These are phyloP conservation scores for Eupristina koningsbergeri DNA, from an alignment of 1,140 invertebrate genomes.

Conservation along the genomic window DNA sequence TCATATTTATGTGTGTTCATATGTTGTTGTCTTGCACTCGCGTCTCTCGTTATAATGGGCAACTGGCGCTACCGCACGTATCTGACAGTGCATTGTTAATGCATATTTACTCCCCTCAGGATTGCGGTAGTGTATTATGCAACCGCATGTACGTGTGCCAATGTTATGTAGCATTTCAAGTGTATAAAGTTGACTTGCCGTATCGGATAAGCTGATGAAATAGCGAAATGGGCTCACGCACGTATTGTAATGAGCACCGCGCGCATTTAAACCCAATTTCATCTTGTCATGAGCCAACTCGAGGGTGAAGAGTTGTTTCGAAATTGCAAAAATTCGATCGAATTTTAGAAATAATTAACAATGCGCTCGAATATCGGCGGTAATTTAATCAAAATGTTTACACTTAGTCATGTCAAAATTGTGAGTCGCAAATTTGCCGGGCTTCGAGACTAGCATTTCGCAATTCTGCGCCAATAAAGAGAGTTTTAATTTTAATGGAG, in stretches of 20 bases:
- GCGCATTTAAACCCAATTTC: not conserved
- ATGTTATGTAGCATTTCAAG: not conserved
- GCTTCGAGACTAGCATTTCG: too few relatives aligned
- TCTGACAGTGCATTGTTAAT: slow-evolving; percentile 3
- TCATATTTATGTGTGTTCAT: too few relatives aligned
- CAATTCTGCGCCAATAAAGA: too few relatives aligned
- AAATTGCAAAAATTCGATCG: slow-evolving; percentile 22
- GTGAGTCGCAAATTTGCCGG: too few relatives aligned
- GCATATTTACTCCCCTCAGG: not conserved
- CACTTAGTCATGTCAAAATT: too few relatives aligned
- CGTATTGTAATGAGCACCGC: not conserved
- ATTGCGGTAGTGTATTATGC: not conserved
- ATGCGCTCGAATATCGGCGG: too few relatives aligned
- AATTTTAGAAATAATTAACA: too few relatives aligned
- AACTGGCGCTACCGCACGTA: not conserved
- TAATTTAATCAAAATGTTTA: too few relatives aligned
- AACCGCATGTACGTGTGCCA: not conserved
- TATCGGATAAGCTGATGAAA: not conserved
- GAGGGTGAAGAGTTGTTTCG: not conserved
- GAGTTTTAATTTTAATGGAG: too few relatives aligned
- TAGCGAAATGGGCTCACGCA: not conserved
- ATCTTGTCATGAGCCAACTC: slow-evolving; percentile 51
- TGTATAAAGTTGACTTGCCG: not conserved
- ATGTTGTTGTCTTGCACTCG: not conserved
- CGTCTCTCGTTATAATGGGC: not conserved